phyloP scores from a whole-genome alignment of 2,113 vertebrate genomes.

The Erythrolamprus reginae region DNA sequence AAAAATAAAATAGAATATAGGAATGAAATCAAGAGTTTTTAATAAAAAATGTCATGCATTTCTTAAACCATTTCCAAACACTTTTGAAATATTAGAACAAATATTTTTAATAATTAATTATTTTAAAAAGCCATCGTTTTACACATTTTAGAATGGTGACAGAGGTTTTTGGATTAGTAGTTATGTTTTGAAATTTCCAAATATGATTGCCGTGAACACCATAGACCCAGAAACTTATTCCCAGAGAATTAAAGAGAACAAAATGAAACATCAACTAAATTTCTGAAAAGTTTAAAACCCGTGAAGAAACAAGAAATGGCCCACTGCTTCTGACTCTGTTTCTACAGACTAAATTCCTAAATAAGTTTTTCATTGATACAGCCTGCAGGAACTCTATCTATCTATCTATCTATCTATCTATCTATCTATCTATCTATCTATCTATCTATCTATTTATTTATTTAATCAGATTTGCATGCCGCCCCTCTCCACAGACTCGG shows the following conservation, averaged over 20 bases:
- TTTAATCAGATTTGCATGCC: too few relatives aligned
- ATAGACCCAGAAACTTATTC: neutral
- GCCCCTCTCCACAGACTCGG: too few relatives aligned
- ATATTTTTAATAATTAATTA: neutral
- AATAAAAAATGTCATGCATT: neutral
- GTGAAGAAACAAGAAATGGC: neutral
- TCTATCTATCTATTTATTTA: too few relatives aligned
- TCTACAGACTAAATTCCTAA: neutral
- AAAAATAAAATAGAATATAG: neutral
- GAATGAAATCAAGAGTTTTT: neutral
- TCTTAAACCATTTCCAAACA: neutral
- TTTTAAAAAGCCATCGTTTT: neutral
- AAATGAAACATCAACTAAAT: neutral
- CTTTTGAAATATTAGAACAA: neutral
- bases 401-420: too few relatives aligned
- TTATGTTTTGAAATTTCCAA: neutral
- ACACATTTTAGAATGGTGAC: neutral
- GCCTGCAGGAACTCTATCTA: too few relatives aligned
- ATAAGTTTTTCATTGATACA: neutral
- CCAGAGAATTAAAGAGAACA: neutral
- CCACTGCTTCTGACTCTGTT: neutral
- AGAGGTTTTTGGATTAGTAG: neutral
- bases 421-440: too few relatives aligned
- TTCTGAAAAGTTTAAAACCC: neutral
- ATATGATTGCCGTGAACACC: neutral